These are phyloP conservation scores for Slavum lentiscoides DNA, from an alignment of 2,888 invertebrate genomes.

Conservation along the genomic window DNA sequence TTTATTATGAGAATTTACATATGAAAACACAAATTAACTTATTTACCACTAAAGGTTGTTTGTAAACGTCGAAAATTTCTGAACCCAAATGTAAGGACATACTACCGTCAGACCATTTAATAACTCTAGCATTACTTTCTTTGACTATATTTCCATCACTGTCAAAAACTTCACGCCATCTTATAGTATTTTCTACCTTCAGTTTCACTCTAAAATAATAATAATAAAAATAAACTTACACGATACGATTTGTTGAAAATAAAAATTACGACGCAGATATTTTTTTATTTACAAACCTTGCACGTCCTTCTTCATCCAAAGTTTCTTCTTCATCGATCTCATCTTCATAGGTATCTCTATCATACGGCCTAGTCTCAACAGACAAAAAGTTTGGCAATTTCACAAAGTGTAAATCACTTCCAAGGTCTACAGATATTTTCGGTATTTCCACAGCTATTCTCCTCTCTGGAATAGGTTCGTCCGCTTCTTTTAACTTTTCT, in stretches of 20 bases:
- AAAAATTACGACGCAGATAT: neutral
- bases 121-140: conserved; percentile 93
- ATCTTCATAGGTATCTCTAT: conserved; percentile 92
- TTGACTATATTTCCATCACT: conserved; percentile 78
- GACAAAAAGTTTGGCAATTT: conserved; percentile 98
- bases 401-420: conserved; percentile 90
- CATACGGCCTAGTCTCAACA: conserved; percentile 95
- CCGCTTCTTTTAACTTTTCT: conserved; percentile 70
- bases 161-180: conserved; percentile 87
- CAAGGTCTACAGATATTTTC: conserved; percentile 88
- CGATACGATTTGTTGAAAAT: conserved; percentile 5
- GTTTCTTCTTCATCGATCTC: conserved; percentile 99
- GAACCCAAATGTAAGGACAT: conserved; percentile 95
- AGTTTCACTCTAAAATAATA: conserved; percentile 73
- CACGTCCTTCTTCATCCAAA: conserved; percentile 94
- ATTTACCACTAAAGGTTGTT: conserved; percentile 80
- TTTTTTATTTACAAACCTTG: conserved; percentile 63
- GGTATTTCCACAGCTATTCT: conserved; percentile 96
- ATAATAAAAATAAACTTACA: neutral
- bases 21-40: neutral
- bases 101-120: conserved; percentile 97
- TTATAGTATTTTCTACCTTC: conserved; percentile 95
- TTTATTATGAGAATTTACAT: neutral
- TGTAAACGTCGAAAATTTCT: conserved; percentile 97
- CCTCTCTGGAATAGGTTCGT: conserved; percentile 86